phyloP scores from a whole-genome alignment of 2,888 invertebrate genomes.

The Punctoribates punctum region DNA sequence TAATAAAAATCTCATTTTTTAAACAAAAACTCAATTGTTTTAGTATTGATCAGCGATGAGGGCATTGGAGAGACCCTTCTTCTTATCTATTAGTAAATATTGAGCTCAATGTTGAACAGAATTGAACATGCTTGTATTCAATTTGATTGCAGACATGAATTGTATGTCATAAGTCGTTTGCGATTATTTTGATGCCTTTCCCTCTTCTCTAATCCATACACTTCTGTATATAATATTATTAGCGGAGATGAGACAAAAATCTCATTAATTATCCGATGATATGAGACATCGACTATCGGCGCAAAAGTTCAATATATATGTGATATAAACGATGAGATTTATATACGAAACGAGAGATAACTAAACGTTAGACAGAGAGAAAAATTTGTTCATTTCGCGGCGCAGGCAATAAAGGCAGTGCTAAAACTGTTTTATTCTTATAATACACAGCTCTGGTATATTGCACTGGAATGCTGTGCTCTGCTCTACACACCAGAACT shows the following conservation, averaged over 20 bases:
- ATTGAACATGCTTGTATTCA: no score
- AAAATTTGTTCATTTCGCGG: constrained; percentile 16
- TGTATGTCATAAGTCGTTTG: constrained; percentile 1
- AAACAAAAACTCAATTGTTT: no score
- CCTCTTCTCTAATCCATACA: not conserved
- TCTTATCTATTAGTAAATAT: no score
- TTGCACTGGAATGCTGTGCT: not conserved
- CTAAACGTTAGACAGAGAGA: not conserved
- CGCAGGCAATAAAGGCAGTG: constrained; percentile 1
- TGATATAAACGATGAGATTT: constrained; percentile 6
- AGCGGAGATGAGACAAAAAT: constrained; percentile 15
- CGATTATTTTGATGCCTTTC: not conserved
- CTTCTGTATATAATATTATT: not conserved
- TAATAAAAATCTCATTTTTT: no score
- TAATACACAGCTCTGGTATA: not conserved
- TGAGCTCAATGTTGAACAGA: no score
- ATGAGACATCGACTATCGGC: not conserved
- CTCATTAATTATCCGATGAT: constrained; percentile 18
- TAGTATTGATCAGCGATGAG: no score
- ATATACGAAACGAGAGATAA: not conserved
- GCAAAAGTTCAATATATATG: constrained; percentile 18
- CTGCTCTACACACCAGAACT: not conserved
- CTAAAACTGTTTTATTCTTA: not conserved
- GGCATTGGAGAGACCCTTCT: no score
- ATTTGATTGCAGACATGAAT: no score